These are phyloP conservation scores for Knipowitschia caucasica DNA, from an alignment of 2,797 vertebrate genomes.

Conservation along the genomic window DNA sequence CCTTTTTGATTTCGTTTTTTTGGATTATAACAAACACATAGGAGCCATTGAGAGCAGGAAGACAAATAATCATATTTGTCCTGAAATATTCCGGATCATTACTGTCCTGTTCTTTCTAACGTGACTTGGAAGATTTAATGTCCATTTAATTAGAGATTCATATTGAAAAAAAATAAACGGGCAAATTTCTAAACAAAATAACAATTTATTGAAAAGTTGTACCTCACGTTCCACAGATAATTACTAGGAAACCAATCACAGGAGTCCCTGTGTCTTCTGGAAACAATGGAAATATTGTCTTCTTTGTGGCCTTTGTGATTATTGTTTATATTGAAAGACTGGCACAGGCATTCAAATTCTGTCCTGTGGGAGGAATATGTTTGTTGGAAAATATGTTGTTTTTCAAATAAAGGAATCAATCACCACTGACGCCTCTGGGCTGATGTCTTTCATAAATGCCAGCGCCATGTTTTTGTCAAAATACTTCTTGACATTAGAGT, in stretches of 20 bases:
- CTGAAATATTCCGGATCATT: too few species aligned
- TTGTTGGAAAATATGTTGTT: constrained; percentile 8
- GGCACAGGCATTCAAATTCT: constrained; percentile 2
- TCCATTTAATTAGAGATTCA: too few species aligned
- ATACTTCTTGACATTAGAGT: constrained; percentile 5
- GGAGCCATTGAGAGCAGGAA: too few species aligned
- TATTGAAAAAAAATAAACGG: too few species aligned
- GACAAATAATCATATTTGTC: too few species aligned
- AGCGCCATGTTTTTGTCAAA: constrained; percentile 9
- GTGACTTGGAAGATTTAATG: too few species aligned
- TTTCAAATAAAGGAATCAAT: constrained; percentile 13
- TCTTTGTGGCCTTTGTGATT: not conserved
- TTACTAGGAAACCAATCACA: not conserved
- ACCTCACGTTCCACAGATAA: not conserved
- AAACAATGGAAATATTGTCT: not conserved
- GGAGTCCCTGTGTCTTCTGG: not conserved
- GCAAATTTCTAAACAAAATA: not conserved
- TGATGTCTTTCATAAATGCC: constrained; percentile 12
- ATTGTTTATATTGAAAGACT: constrained; percentile 3
- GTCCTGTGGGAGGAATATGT: constrained; percentile 6
- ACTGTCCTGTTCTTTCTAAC: too few species aligned
- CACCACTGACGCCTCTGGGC: constrained; percentile 8
- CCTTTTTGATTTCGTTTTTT: too few species aligned
- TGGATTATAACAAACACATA: too few species aligned
- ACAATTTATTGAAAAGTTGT: not conserved